Evolutionary conservation across 2,113 vertebrate species (phyloP), one percentile per base, ranked within the genome.

Genomic region (Nesogale talazaci): DNA sequence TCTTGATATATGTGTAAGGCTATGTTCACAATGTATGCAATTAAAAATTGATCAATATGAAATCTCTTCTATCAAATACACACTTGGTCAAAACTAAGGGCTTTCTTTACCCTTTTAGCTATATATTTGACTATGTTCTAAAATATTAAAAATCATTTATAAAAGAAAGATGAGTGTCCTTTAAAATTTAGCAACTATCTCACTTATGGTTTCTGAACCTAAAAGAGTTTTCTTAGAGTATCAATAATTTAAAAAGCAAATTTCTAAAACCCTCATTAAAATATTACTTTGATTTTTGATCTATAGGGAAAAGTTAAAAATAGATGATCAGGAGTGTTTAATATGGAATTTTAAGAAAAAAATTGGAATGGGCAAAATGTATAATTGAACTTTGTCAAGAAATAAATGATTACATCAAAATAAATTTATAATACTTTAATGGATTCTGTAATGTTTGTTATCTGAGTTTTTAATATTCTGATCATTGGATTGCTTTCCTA

Each of bases 401-500:
- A 25, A 86, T 83, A 78, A 52, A 12, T 52, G 46, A 52, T 19
- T 86, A 90, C 74, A 70, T 79, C 83, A 67, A 90, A 79, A 83
- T 6, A 88, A 29, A 84, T 61, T 65, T 46, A 46, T 20, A n/a
- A 56, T 59, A 61, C 52, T 52, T 88, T 80, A 75, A 57, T 80
- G 14, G 1, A 40, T 46, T 75, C 80, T 79, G 27, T 65, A 5
- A 59, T 38, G 4, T 69, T 22, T 61, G 25, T 0, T 36, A 38
- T 79, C 74, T 34, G 46, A 52, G 9, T 52, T 10, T 52, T 52
- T 77, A 78, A 46, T 40, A 83, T 67, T 72, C 23, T 67, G 6
- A 36, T 85, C 56, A 83, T 74, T 56, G 11, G 46, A 74, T 83
- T 88, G 42, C 67, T 56, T 84, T 46, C 12, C 20, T 38, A 59